Conservation (phyloP, 2,797 vertebrate species). For the Pangasius krempfi region DNA sequence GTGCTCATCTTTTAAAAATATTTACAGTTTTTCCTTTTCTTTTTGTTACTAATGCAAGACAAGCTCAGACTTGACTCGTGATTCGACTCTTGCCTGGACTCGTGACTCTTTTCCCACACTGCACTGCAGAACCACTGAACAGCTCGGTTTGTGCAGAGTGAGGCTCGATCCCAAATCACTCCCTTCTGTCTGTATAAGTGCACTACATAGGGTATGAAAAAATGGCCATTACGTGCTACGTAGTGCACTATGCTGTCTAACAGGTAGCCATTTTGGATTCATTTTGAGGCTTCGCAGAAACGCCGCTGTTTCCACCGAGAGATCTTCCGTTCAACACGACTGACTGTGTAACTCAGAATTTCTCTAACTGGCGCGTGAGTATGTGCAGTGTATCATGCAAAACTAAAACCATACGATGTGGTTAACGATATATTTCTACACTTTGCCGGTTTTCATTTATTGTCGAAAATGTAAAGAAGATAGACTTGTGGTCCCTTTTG, state of each 20-base stretch:
- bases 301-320: background rate
- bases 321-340: constrained; percentile 7
- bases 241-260: background rate
- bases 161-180: background rate
- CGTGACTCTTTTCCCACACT: background rate
- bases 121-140: too few relatives aligned
- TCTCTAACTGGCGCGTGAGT: background rate
- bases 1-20: background rate
- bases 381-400: background rate
- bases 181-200: background rate
- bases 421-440: background rate
- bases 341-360: background rate
- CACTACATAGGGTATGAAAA: constrained; percentile 7
- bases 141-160: background rate
- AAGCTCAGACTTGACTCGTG: background rate
- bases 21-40: background rate
- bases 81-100: background rate
- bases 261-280: constrained; percentile 27
- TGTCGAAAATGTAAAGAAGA: background rate
- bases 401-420: background rate
- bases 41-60: background rate
- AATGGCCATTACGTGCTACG: background rate
- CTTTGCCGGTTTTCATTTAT: background rate
- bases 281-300: background rate
- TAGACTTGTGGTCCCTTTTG: background rate